Base-by-base conservation (phyloP, 2,888 invertebrate species). In the Artemia sinica region DNA sequence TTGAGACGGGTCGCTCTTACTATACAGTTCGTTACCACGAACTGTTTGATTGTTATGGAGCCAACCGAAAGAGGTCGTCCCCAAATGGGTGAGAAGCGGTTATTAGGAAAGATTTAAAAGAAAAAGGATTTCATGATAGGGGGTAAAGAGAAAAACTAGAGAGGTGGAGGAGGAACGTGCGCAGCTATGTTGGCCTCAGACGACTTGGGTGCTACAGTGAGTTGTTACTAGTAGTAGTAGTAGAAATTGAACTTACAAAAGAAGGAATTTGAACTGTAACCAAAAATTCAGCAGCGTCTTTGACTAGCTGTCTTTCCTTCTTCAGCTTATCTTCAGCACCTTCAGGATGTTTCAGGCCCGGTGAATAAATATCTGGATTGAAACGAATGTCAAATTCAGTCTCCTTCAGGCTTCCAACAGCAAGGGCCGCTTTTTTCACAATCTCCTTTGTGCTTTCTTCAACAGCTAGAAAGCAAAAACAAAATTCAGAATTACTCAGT, bases 341-440 rank as follows among this genome's bases (percentile, higher is more conserved):
- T 73, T 88, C 85, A 18, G 84, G 83, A 80, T 96, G 95, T 70
- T 83, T 84, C 71, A 98, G 95, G 69, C 92, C 92, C 1, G 91
- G 89, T 11, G 96, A 96, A 80, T 90, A 97, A 71, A 96, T 93
- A 80, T 98, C 98, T 0, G 97, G 95, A 81, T 98, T 98, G 80
- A 98, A 98, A 71, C 94, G 85, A 72, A 98, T 89, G 77, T 93
- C 94, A 79, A 97, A 96, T 79, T 95, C 95, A 0, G 91, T 88
- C 74, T 95, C 94, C 78, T 91, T 91, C 8, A 97, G 82, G 0
- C 96, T 97, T 0, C 92, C 92, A 7, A 97, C 95, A 48, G 92
- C 89, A 9, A 85, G 81, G 9, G 94, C 91, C 4, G 97, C 96
- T 71, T 88, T 86, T 73, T 86, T 87, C 0, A 97, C 91, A 66